A percentile compares a stretch with the other conserved stretches of the same genome.
These are phyloP conservation scores for Neelides sp. DNA, from an alignment of 1,140 invertebrate species.

Conservation along the genomic window DNA sequence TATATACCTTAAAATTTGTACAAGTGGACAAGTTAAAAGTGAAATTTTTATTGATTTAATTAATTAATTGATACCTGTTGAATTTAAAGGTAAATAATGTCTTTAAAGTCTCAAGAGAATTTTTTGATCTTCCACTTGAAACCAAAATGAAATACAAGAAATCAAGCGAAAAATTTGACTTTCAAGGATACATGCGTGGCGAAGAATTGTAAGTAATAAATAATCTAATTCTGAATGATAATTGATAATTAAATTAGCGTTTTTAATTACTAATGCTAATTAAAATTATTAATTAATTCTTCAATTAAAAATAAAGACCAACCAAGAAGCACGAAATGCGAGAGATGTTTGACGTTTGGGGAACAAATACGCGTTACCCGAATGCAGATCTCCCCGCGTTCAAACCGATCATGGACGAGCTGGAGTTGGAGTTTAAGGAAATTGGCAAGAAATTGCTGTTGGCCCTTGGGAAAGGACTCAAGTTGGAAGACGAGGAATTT, in stretches of 20 bases:
- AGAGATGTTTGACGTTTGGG: not conserved
- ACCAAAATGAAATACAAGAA: too few relatives aligned
- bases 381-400: slow-evolving; percentile 15
- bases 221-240: too few relatives aligned
- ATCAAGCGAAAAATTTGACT: too few relatives aligned
- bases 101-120: not conserved
- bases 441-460: slow-evolving; percentile 3
- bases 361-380: slow-evolving; percentile 16
- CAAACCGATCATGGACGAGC: slow-evolving; percentile 11
- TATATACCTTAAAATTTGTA: slow-evolving; percentile 3
- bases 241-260: too few relatives aligned
- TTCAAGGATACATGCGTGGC: too few relatives aligned
- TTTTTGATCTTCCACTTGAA: not conserved
- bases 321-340: too few relatives aligned
- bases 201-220: too few relatives aligned
- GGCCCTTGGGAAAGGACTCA: slow-evolving; percentile 19
- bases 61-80: not conserved
- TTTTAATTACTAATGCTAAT: too few relatives aligned
- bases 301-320: too few relatives aligned
- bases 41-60: not conserved
- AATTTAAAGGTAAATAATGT: not conserved
- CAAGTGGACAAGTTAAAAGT: too few relatives aligned
- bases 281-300: too few relatives aligned
- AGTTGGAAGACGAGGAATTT: slow-evolving; percentile 24
- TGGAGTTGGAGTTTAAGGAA: slow-evolving; percentile 11